Evolutionary conservation across 2,797 vertebrate species (phyloP), one percentile per base, ranked within the genome.

Genomic region (Rhinogobio ventralis): DNA sequence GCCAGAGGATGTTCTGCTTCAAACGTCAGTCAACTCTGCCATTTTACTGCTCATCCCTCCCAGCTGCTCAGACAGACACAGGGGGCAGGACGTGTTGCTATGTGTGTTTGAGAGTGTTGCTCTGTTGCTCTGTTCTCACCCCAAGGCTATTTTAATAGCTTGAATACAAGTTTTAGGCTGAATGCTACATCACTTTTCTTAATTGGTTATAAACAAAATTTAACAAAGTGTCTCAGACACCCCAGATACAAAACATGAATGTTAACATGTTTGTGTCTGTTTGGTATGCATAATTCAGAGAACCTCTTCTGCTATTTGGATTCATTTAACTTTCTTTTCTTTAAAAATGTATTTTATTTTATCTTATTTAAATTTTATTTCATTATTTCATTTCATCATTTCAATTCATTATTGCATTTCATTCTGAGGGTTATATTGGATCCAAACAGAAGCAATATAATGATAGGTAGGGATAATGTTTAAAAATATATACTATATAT

Each of bases 21-120:
- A 74, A 75, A 68, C 30, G 53, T 79, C 68, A 82, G 74, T 85
- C 67, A 68, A 46, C 66, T 74, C 71, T 66, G 74, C 67, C 60
- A 39, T 75, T 81, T 68, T 67, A 64, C 77, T 25, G 11, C 64
- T 81, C 62, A 76, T 84, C 46, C 82, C 79, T 73, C 57, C 57
- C 53, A 75, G 60, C 71, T 82, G 62, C 83, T 83, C 20, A 78
- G 83, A 72, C 60, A 81, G 73, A 85, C 30, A 55, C 76, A 73
- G 51, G 53, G 75, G 51, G 60, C 30, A 66, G 88, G 84, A 82
- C 73, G 81, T 88, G 88, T 89, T 88, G 84, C 76, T 62, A 28
- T 84, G 72, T 33, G 73, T 89, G 79, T 91, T 90, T 90, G 8
- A 71, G 85, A 11, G 84, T 88, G 67, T 85, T 89, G 10, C 55